phyloP scores from a whole-genome alignment of 2,113 vertebrate genomes.

The Bagarius yarrelli region DNA sequence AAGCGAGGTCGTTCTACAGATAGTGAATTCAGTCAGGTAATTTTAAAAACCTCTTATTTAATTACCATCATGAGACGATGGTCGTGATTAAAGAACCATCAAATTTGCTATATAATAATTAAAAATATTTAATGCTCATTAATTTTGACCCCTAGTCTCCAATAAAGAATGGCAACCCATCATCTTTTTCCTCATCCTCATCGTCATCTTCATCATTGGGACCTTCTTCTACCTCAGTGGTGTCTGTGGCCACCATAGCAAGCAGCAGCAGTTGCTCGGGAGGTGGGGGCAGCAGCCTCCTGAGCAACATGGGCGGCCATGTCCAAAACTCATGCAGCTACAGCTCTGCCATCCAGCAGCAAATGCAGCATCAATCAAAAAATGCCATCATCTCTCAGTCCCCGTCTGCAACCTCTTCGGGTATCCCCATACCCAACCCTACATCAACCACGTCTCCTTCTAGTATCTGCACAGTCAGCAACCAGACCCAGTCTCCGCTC shows the following conservation, averaged over 20 bases:
- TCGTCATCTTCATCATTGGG: conserved; percentile 68
- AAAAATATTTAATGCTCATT: too few species aligned
- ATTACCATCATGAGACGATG: background rate
- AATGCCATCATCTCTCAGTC: conserved; percentile 51
- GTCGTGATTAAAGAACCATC: background rate
- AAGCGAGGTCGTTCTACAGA: conserved; percentile 83
- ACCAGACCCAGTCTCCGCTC: conserved; percentile 45
- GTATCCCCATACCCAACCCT: conserved; percentile 51
- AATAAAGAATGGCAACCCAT: conserved; percentile 86
- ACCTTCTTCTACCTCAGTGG: conserved; percentile 68
- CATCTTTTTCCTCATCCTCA: conserved; percentile 70
- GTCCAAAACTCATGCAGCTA: conserved; percentile 71
- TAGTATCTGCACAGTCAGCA: conserved; percentile 54
- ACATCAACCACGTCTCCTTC: conserved; percentile 58
- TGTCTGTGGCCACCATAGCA: conserved; percentile 64
- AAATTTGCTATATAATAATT: background rate
- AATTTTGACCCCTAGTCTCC: conserved; percentile 72
- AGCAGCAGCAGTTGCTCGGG: conserved; percentile 47
- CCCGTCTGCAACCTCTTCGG: conserved; percentile 39
- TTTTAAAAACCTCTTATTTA: background rate
- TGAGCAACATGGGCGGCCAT: conserved; percentile 57
- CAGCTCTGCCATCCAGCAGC: conserved; percentile 73
- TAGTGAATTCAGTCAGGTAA: conserved; percentile 81
- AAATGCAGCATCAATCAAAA: conserved; percentile 62
- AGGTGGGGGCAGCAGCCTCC: conserved; percentile 57